Base-by-base conservation (phyloP, 2,888 invertebrate species). In the Ryuthela nishihirai region DNA sequence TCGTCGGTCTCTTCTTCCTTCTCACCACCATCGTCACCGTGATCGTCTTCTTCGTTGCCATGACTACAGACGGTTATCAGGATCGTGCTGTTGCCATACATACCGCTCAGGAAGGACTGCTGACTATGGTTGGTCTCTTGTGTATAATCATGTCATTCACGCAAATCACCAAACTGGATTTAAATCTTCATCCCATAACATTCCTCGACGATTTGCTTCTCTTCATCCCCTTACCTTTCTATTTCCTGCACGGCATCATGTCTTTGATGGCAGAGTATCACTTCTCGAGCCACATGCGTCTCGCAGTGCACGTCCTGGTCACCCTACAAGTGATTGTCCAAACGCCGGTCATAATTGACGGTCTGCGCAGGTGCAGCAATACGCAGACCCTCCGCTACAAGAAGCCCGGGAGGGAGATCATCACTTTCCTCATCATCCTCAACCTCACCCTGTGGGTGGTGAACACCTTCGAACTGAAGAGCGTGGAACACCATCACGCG, bases 401-500 rank as follows among this genome's bases (percentile, higher is more conserved):
- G 58, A 87, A 87, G 71, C 87, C 86, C 0, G 88, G 87, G 3
- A 77, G 87, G 3, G 87, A 87, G 69, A 75, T 86, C 21, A 79
- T 88, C 40, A 87, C 85, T 68, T 87, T 87, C 75, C 77, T 88
- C 35, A 78, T 87, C 20, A 83, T 87, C 53, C 79, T 82, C 66
- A 88, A 88, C 72, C 82, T 87, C 6, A 83, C 84, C 39, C 80
- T 86, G 78, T 88, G 87, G 87, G 79, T 86, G 48, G 81, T 83
- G 68, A 82, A 85, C 70, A 85, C 86, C 0, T 86, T 87, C 75
- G 80, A 81, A 68, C 78, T 80, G 46, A 81, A 80, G 70, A 78
- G 79, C 40, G 76, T 79, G 35, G 79, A 78, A 50, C 74, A 78
- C 35, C 74, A 78, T 60, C 77, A 79, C 54, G 73, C 78, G 40